A percentile compares a stretch with the other conserved stretches of the same genome.
Conservation (phyloP, 1,140 invertebrate species). For the Aphaenogaster floridana region DNA sequence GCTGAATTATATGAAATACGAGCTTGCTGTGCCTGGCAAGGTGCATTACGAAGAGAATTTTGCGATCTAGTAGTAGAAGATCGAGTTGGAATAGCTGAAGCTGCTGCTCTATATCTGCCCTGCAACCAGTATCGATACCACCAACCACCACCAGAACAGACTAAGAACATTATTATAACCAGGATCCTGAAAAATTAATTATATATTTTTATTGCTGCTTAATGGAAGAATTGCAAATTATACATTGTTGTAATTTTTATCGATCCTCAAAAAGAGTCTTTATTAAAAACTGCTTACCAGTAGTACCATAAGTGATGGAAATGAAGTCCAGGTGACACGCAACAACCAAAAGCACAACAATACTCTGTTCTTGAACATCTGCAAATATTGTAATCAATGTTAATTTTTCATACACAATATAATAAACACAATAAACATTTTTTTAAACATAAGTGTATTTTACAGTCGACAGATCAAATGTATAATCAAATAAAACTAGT, state of each 20-base stretch:
- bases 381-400: constrained; percentile 41
- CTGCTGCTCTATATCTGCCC: constrained; percentile 83
- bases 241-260: not conserved
- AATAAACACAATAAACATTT: constrained; percentile 16
- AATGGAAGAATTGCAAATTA: not conserved
- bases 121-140: constrained; percentile 87
- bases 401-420: constrained; percentile 3
- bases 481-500: not conserved
- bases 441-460: not conserved
- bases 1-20: constrained; percentile 85
- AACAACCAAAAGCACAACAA: constrained; percentile 87
- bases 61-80: constrained; percentile 80
- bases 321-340: constrained; percentile 85
- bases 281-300: constrained; percentile 78
- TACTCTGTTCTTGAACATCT: constrained; percentile 87
- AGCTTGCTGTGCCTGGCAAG: constrained; percentile 84
- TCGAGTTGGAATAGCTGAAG: constrained; percentile 81
- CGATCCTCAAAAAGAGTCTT: not conserved
- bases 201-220: not conserved
- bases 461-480: not conserved
- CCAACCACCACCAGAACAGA: constrained; percentile 87
- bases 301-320: constrained; percentile 88
- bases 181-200: constrained; percentile 82
- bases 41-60: constrained; percentile 79
- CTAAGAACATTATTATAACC: constrained; percentile 87